phyloP scores from a whole-genome alignment of 2,797 vertebrate species.

The Erithacus rubecula region DNA sequence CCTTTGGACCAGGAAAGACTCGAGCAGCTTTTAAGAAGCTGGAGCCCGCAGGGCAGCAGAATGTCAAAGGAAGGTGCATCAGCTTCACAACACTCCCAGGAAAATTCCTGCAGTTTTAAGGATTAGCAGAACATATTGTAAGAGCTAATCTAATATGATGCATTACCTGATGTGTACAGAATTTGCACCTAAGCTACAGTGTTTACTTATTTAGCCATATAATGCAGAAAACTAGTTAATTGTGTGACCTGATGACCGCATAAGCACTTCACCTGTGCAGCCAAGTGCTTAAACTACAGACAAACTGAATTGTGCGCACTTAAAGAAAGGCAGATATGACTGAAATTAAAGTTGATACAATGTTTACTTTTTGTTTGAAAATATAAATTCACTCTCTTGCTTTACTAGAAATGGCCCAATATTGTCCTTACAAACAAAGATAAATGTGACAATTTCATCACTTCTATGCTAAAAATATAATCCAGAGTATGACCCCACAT shows the following conservation, averaged over 20 bases:
- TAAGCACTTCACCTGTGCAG: not conserved
- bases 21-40: not conserved
- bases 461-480: not conserved
- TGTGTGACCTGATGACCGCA: not conserved
- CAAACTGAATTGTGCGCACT: not conserved
- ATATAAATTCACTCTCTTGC: not conserved
- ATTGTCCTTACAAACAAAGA: not conserved
- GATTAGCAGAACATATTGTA: not conserved
- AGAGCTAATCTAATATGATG: not conserved
- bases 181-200: not conserved
- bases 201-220: not conserved
- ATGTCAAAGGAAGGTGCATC: not conserved
- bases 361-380: not conserved
- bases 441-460: not conserved
- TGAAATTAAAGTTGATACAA: not conserved
- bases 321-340: not conserved
- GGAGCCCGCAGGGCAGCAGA: not conserved
- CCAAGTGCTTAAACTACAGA: not conserved
- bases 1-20: not conserved
- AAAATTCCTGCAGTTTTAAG: not conserved
- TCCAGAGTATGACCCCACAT: not conserved
- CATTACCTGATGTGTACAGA: not conserved
- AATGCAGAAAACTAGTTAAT: not conserved
- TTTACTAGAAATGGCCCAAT: not conserved
- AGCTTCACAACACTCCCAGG: accelerated